Evolutionary conservation across 2,113 vertebrate species (phyloP).

Genomic region (Gadus chalcogrammus): DNA sequence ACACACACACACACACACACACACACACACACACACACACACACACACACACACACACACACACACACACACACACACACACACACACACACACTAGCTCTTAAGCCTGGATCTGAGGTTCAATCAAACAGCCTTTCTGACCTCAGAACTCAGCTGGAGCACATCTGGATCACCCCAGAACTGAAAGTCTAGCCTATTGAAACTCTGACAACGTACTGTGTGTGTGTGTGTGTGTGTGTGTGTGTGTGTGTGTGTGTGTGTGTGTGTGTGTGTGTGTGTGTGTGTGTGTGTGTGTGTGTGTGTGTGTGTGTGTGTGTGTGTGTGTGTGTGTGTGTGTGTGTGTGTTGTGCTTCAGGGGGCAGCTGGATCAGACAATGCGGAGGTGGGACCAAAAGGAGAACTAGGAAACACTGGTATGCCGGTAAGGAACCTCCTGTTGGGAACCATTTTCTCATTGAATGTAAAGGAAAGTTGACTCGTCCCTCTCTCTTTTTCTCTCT

Average conservation of each 20-base stretch:
- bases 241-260: slow-evolving; percentile 3
- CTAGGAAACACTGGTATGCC: slow-evolving; percentile 69
- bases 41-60: no score
- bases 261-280: slow-evolving; percentile 5
- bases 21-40: no score
- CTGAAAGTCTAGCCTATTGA: not conserved
- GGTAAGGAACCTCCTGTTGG: slow-evolving; percentile 54
- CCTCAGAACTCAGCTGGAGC: not conserved
- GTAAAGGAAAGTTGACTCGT: not conserved
- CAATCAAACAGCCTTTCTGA: not conserved
- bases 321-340: not conserved
- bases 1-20: no score
- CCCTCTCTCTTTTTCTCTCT: not conserved
- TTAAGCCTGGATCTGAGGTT: not conserved
- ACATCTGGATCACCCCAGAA: no score
- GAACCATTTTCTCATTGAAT: not conserved
- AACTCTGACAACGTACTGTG: not conserved
- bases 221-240: slow-evolving; percentile 4
- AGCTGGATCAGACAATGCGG: slow-evolving; percentile 66
- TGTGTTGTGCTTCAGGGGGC: slow-evolving; percentile 68
- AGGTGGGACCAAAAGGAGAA: slow-evolving; percentile 73
- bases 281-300: not conserved
- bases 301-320: not conserved
- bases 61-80: no score
- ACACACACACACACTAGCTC: not conserved